Base-by-base conservation (phyloP, 2,797 vertebrate species). In the Schizopygopsis pylzovi region DNA sequence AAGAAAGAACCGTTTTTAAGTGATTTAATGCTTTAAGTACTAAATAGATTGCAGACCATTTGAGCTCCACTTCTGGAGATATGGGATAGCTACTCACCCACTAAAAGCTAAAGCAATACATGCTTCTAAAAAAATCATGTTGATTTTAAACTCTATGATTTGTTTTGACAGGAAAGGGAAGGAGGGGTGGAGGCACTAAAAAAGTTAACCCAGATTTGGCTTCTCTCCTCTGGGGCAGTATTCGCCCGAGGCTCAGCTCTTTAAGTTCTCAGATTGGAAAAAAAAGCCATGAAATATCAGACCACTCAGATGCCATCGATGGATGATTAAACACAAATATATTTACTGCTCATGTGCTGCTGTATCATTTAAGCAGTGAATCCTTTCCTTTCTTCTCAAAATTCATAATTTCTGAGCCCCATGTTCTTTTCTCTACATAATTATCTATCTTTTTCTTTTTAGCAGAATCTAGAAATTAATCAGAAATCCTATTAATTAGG, bases 401-500 rank as follows among this genome's bases (percentile, higher is more conserved):
- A 80, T 72, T 75, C 52, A 83, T 56, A 0, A 85, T 81, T 72
- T 63, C 73, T 16, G 45, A 86, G 67, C 43, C 41, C 39, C 18
- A 54, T 82, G 37, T 83, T 85, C 59, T 80, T 85, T 83, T 56
- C 37, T 76, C 15, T 25, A 67, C 54, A 43, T 86, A 83, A 87
- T 89, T 87, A 71, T 86, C 67, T 28, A 56, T 86, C 80, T 83
- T 81, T 84, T 73, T 33, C 78, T 84, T 67, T 41, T 61, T 20
- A 78, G 82, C 39, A 77, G 75, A 49, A 16, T 75, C 45, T 9
- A 13, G 25, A 83, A 80, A 79, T 88, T 39, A 79, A 85, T 85
- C 68, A 79, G 76, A 79, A 85, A 72, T 83, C 37, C 47, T 83
- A 72, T 82, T 68, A 90, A 81, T 85, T 87, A 88, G 63, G 43